These are phyloP conservation scores for Cryptophagus acutangulus DNA, from an alignment of 2,888 invertebrate species.

Conservation along the genomic window DNA sequence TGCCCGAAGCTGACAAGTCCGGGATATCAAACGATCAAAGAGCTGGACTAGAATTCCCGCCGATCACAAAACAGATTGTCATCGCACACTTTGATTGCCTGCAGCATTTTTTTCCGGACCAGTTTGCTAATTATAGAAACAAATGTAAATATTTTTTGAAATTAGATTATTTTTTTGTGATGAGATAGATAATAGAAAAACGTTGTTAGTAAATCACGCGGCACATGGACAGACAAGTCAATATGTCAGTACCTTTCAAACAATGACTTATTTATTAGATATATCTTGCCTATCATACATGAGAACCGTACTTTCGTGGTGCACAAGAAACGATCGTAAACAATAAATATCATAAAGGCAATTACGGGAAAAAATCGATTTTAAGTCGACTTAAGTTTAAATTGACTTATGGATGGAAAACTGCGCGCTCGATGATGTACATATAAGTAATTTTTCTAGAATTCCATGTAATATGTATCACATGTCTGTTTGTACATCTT, in stretches of 20 bases:
- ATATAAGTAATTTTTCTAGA: conserved; percentile 19
- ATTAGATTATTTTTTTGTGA: conserved; percentile 1
- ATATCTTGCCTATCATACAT: conserved; percentile 26
- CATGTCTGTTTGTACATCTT: conserved; percentile 31
- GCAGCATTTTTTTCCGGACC: neutral
- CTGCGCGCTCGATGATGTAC: neutral
- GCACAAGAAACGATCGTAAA: conserved; percentile 18
- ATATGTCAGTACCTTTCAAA: conserved; percentile 29
- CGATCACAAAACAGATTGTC: conserved; percentile 1
- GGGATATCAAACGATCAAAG: no score
- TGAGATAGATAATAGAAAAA: neutral
- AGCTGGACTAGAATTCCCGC: no score
- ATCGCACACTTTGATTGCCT: conserved; percentile 3
- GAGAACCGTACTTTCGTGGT: conserved; percentile 24
- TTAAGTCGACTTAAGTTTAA: neutral
- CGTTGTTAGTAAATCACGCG: conserved; percentile 27
- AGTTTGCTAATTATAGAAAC: conserved; percentile 3
- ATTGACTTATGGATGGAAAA: neutral
- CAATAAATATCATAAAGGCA: neutral
- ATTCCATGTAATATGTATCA: conserved; percentile 33
- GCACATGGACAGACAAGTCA: conserved; percentile 30
- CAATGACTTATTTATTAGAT: conserved; percentile 30
- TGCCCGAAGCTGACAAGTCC: no score
- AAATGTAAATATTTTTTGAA: neutral
- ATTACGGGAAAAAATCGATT: conserved; percentile 4